Base-by-base conservation (phyloP, 64 coral and sea anemone genomes). In the Montipora capricornis region DNA sequence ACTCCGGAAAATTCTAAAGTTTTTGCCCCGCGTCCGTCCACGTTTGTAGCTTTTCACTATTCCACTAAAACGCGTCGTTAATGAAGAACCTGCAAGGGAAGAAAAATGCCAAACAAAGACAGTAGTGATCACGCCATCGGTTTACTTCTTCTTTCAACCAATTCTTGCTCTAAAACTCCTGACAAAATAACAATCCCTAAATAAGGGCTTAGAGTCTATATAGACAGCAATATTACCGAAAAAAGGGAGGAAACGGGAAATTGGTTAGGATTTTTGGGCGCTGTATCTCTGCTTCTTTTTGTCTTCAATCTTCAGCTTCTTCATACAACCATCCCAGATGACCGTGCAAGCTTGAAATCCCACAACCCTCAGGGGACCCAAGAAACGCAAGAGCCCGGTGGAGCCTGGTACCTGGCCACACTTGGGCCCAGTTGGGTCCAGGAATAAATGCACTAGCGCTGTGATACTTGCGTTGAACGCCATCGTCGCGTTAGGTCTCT, bases 21-120 rank as follows among this genome's bases (percentile, higher is more conserved):
- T 89, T 94, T 97, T 95, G 82, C 96, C 88, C 93, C 91, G 92
- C 91, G 96, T 92, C 96, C 96, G 94, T 97, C 96, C 96, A 97
- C 96, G 95, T 97, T 97, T 89, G 93, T 95, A 95, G 77, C 90
- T 97, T 97, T 97, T 86, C 82, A 70, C 82, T 71, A 17, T 12
- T 86, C 82, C 71, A 71, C 82, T 51, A 70, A 85, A 86, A 86
- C 44, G 82, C 82, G 82, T 86, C 66, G 82, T 73, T 86, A 59
- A 86, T 71, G 82, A 64, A 86, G 60, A 86, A 86, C 82, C 82
- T 86, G 82, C 82, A 86, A 70, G 17, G 47, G 60, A 49, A 68
- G 53, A 60, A 81, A 37, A 82, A 67, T 37, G 58, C 81, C 60
- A 83, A 70, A 86, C 81, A 86, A 86, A 86, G 82, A 14, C 82